A percentile compares a stretch with the other conserved stretches of the same genome.
These are phyloP conservation scores for Pantherophis vulpinus DNA, from an alignment of 2,797 vertebrate species.

Conservation along the genomic window DNA sequence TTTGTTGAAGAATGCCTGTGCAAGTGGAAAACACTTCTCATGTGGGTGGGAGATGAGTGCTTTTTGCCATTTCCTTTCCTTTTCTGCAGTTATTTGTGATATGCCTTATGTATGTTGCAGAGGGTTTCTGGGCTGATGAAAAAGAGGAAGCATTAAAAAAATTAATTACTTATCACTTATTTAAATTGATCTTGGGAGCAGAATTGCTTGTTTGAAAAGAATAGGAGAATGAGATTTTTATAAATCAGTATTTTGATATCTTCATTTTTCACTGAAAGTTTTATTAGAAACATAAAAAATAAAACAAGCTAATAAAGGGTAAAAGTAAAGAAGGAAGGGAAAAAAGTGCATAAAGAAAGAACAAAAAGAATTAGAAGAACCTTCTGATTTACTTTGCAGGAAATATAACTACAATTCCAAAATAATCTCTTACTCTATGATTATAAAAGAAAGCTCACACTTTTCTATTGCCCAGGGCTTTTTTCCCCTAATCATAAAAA, in stretches of 20 bases:
- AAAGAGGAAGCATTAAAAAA: background rate
- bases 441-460: background rate
- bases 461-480: background rate
- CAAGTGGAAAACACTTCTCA: background rate
- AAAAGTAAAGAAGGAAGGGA: background rate
- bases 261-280: background rate
- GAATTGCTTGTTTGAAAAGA: background rate
- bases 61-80: background rate
- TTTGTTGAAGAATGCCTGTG: background rate
- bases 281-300: background rate
- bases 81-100: background rate
- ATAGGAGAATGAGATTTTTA: background rate
- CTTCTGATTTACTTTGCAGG: background rate
- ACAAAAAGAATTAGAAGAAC: background rate
- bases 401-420: background rate
- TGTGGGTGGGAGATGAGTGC: background rate
- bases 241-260: background rate
- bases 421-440: background rate
- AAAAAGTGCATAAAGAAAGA: background rate
- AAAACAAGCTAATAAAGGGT: background rate
- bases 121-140: background rate
- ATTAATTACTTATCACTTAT: background rate
- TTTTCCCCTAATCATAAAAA: background rate
- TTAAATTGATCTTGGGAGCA: background rate
- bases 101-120: background rate